Conservation (phyloP, 2,113 vertebrate species). For the Isichthys henryi region DNA sequence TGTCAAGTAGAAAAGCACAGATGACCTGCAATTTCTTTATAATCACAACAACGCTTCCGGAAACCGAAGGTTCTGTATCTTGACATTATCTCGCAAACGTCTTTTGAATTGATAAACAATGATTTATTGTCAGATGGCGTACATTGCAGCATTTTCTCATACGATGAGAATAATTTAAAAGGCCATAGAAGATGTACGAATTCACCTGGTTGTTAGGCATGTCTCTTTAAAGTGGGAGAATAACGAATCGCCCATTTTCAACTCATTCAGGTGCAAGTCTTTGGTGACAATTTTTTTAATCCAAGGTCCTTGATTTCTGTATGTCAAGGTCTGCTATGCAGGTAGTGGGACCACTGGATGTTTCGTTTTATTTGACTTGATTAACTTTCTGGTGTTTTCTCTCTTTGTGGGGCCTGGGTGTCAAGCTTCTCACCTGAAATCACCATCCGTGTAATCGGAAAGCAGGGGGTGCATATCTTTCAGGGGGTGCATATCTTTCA, state of each 20-base stretch:
- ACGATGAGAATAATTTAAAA: not conserved
- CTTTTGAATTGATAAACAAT: not conserved
- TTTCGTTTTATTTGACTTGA: constrained; percentile 7
- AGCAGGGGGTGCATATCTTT: not conserved
- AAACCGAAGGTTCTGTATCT: not conserved
- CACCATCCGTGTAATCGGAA: not conserved
- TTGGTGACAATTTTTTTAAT: not conserved
- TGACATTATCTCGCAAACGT: not conserved
- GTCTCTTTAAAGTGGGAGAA: not conserved
- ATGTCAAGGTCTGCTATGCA: not conserved
- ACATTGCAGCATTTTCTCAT: not conserved
- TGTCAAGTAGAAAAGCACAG: not conserved
- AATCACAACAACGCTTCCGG: not conserved
- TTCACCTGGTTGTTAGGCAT: not conserved
- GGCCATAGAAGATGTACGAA: not conserved
- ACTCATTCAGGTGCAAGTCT: not conserved
- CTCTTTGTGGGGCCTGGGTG: not conserved
- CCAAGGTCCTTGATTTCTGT: not conserved
- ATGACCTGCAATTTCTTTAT: not conserved
- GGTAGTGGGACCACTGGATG: not conserved
- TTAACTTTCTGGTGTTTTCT: not conserved
- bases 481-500: not conserved
- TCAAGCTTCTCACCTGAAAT: not conserved
- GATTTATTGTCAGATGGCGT: not conserved
- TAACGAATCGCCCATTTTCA: not conserved